Evolutionary conservation across 2,888 invertebrate genomes (phyloP).

Genomic region (Nomada ferruginata): DNA sequence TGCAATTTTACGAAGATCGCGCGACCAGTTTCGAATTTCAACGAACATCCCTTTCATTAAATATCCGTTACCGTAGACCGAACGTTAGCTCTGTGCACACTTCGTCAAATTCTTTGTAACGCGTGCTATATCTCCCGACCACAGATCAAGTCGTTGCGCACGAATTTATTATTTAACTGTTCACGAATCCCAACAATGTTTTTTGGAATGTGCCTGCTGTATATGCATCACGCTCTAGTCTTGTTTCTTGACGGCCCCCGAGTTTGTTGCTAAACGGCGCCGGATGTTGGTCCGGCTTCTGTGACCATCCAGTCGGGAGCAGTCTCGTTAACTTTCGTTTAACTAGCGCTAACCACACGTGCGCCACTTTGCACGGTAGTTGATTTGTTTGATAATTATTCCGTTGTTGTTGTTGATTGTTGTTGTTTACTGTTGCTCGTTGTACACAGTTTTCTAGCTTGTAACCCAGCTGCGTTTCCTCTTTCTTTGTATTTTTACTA

Average conservation of each 20-base stretch:
- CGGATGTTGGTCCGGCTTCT: not conserved
- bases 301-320: constrained; percentile 5
- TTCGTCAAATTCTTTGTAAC: too few species aligned
- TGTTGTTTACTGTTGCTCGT: constrained; percentile 58
- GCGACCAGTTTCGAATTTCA: not conserved
- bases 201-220: constrained; percentile 75
- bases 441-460: constrained; percentile 45
- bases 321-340: constrained; percentile 46
- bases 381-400: constrained; percentile 59
- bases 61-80: not conserved
- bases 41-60: not conserved
- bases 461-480: constrained; percentile 42
- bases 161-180: constrained; percentile 38
- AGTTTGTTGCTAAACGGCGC: not conserved
- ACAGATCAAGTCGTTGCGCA: constrained; percentile 37
- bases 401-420: constrained; percentile 54
- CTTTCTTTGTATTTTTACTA: constrained; percentile 18
- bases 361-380: constrained; percentile 67
- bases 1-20: constrained; percentile 21
- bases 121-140: not conserved
- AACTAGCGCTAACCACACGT: constrained; percentile 60
- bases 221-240: constrained; percentile 70
- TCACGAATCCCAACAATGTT: constrained; percentile 16
- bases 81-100: too few species aligned
- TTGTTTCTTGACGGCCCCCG: constrained; percentile 47